phyloP scores from a whole-genome alignment of 2,113 vertebrate genomes.

The Dicentrarchus labrax region DNA sequence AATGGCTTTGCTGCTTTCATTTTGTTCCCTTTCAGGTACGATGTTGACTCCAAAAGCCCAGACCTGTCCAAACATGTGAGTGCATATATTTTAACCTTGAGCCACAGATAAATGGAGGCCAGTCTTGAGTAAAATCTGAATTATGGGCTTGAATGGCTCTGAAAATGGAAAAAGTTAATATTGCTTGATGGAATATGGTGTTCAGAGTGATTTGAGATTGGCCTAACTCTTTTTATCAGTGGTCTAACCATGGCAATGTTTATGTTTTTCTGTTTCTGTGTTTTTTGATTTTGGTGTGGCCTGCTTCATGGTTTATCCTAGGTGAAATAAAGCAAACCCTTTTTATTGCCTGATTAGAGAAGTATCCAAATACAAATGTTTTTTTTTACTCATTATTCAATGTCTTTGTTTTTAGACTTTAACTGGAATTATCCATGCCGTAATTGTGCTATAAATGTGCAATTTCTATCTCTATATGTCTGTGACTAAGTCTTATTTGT shows the following conservation, averaged over 20 bases:
- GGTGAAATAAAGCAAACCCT: slow-evolving; percentile 74
- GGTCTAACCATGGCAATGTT: slow-evolving; percentile 10
- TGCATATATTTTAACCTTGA: slow-evolving; percentile 41
- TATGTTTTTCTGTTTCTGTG: slow-evolving; percentile 6
- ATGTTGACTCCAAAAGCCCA: slow-evolving; percentile 96
- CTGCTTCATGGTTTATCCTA: slow-evolving; percentile 52
- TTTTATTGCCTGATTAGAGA: slow-evolving; percentile 50
- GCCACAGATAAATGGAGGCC: slow-evolving; percentile 53
- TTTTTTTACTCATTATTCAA: slow-evolving; percentile 15
- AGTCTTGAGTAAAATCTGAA: slow-evolving; percentile 26
- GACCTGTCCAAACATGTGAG: slow-evolving; percentile 97
- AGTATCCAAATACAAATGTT: slow-evolving; percentile 73
- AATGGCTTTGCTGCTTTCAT: slow-evolving; percentile 23
- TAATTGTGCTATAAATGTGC: slow-evolving; percentile 6
- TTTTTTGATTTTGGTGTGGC: slow-evolving; percentile 23
- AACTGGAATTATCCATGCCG: not conserved
- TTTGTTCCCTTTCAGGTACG: slow-evolving; percentile 86
- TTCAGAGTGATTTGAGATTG: slow-evolving; percentile 7
- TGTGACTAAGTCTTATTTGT: not conserved
- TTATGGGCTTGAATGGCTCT: slow-evolving; percentile 4
- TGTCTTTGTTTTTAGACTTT: slow-evolving; percentile 1
- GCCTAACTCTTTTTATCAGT: slow-evolving; percentile 39
- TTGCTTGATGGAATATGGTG: not conserved
- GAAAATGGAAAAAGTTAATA: slow-evolving; percentile 2
- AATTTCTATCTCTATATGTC: not conserved